phyloP scores from a whole-genome alignment of 1,140 invertebrate species.

The Schlechtendalia chinensis region DNA sequence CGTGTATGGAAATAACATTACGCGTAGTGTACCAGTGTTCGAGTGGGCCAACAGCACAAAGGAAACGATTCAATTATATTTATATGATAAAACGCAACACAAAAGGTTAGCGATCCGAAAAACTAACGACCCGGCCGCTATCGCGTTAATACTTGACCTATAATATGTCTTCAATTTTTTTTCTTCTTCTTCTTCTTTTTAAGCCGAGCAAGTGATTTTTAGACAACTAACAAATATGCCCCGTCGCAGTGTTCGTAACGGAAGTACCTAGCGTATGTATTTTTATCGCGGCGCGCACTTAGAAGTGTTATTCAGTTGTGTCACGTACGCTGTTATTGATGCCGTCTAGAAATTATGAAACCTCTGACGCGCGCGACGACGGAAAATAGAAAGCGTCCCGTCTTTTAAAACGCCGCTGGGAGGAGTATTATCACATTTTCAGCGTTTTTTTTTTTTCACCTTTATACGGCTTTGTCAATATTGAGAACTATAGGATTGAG shows the following conservation, averaged over 20 bases:
- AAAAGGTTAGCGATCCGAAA: background rate
- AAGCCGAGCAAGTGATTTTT: background rate
- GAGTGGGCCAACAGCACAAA: too few relatives aligned
- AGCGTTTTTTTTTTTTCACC: too few relatives aligned
- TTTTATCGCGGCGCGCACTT: background rate
- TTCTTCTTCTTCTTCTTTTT: background rate
- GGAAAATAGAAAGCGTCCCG: background rate
- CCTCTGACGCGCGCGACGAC: background rate
- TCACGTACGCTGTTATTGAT: conserved; percentile 24
- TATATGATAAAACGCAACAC: background rate
- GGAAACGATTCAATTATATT: background rate
- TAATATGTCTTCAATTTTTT: background rate
- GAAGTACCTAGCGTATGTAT: background rate
- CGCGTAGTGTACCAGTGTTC: too few relatives aligned
- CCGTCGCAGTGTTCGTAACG: background rate
- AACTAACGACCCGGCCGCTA: background rate
- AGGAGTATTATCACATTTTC: background rate
- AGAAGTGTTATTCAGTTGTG: background rate
- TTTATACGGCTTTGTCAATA: too few relatives aligned
- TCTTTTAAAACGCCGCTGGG: background rate
- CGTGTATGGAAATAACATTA: too few relatives aligned
- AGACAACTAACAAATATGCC: background rate
- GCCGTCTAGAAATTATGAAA: background rate
- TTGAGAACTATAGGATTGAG: too few relatives aligned
- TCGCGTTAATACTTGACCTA: background rate